Base-by-base conservation (phyloP, 2,888 invertebrate species). In the Aleiodes leptofemur region DNA sequence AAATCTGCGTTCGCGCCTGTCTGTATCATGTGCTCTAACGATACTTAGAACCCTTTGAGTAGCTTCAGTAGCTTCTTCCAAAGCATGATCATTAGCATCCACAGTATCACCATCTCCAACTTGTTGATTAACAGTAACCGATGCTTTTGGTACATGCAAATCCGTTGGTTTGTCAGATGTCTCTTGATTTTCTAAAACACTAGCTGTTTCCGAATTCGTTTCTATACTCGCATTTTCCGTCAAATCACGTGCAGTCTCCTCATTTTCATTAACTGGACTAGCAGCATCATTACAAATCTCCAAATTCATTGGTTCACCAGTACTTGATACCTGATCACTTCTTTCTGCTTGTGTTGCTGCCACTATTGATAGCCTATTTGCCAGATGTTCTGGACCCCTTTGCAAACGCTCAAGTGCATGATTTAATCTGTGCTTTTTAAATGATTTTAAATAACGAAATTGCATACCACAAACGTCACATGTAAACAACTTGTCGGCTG, bases 401-500 rank as follows among this genome's bases (percentile, higher is more conserved):
- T 96, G 96, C 73, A 96, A 91, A 79, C 96, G 92, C 87, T 96
- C 96, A 51, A 96, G 89, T 0, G 96, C 96, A 88, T 97, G 96
- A 85, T 96, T 97, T 74, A 96, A 92, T 31, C 96, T 93, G 86
- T 96, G 96, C 89, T 97, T 96, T 89, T 96, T 96, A 90, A 97
- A 96, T 0, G 96, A 96, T 86, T 96, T 96, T 68, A 96, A 92
- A 89, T 96, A 96, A 80, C 96, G 86, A 87, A 96, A 97, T 88
- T 96, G 96, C 96, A 96, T 96, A 77, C 96, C 96, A 89, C 96
- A 97, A 3, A 96, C 96, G 86, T 96, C 96, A 87, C 96, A 97
- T 23, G 96, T 96, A 90, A 96, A 97, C 16, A 96, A 92, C 89
- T 96, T 96, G 89, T 96, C 96, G 34, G 96, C 96, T 2, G 96